These are phyloP conservation scores for Clarias platycephalus DNA, from an alignment of 2,797 vertebrate genomes.

Conservation along the genomic window DNA sequence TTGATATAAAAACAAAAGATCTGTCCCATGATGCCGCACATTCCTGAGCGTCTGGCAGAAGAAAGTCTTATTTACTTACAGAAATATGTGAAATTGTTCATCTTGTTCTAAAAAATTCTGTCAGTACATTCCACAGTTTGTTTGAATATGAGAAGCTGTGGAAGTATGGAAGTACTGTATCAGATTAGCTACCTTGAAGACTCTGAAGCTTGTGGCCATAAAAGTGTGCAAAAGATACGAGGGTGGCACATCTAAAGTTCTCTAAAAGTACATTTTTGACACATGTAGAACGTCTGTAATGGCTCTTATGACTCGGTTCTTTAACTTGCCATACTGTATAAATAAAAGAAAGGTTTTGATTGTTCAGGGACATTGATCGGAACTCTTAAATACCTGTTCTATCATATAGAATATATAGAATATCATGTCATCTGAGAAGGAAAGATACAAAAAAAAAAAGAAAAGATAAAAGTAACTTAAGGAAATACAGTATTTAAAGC, in stretches of 20 bases:
- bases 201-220: not conserved
- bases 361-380: no score
- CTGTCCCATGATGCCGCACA: not conserved
- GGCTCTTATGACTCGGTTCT: not conserved
- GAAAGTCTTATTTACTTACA: not conserved
- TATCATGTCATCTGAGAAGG: not conserved
- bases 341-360: not conserved
- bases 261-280: not conserved
- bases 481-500: not conserved
- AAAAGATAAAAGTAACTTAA: not conserved
- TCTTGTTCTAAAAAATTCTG: not conserved
- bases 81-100: not conserved
- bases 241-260: not conserved
- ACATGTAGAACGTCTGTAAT: not conserved
- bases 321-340: not conserved
- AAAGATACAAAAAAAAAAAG: not conserved
- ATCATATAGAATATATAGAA: no score
- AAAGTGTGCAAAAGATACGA: not conserved
- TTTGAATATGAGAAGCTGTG: no score
- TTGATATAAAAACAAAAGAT: not conserved
- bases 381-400: no score
- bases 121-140: not conserved
- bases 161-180: not conserved
- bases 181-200: not conserved
- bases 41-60: no score